Percentiles rank a stretch among this genome's conserved stretches.
Conservation (phyloP, 2,113 vertebrate species). For the Peromyscus leucopus region DNA sequence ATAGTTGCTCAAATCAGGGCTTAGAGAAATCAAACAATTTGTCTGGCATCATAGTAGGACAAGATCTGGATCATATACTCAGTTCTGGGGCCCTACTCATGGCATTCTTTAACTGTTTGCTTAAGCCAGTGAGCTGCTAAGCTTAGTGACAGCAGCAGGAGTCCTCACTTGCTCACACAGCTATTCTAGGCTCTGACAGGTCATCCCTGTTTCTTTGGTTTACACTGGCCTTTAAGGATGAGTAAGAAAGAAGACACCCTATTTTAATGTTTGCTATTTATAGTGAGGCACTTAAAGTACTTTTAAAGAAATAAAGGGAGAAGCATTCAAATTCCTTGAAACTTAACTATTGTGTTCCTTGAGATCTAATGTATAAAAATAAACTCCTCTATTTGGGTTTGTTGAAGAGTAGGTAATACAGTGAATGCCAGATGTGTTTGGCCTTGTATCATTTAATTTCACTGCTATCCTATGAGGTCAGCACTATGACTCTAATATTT, state of each 20-base stretch:
- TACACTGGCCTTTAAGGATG: constrained; percentile 69
- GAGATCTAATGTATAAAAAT: constrained; percentile 65
- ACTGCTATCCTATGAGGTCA: constrained; percentile 37
- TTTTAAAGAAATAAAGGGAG: constrained; percentile 71
- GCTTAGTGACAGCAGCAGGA: constrained; percentile 45
- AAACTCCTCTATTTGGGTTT: constrained; percentile 50
- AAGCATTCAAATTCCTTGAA: constrained; percentile 47
- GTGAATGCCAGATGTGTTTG: constrained; percentile 31
- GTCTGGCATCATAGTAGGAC: constrained; percentile 27
- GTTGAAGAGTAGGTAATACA: constrained; percentile 43
- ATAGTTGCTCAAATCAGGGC: constrained; percentile 43
- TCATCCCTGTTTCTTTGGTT: constrained; percentile 73
- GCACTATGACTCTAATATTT: constrained; percentile 64
- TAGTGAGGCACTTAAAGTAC: constrained; percentile 75
- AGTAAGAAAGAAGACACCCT: constrained; percentile 76
- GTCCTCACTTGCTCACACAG: constrained; percentile 66
- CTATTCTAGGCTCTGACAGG: constrained; percentile 80
- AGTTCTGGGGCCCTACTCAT: constrained; percentile 48
- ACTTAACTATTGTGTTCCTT: constrained; percentile 64
- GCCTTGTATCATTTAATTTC: constrained; percentile 68
- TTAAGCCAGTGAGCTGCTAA: constrained; percentile 47
- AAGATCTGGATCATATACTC: constrained; percentile 20
- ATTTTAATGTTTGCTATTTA: constrained; percentile 79
- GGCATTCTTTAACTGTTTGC: constrained; percentile 38
- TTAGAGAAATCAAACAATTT: constrained; percentile 58